Conservation (phyloP, 2,888 invertebrate species). For the Diaprepes abbreviatus region DNA sequence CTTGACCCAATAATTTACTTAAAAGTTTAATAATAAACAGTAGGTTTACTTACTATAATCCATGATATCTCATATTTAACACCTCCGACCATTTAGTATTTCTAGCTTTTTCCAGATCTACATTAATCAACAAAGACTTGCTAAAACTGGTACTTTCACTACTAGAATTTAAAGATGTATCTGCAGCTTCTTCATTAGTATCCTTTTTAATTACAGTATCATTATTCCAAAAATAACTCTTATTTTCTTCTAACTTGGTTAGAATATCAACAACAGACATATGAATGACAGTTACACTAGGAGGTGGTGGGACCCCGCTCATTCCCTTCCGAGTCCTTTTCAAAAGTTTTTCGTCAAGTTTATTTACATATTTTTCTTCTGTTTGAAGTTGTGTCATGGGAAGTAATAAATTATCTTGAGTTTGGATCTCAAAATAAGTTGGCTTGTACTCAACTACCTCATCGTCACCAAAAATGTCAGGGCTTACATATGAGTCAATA, state of each 20-base stretch:
- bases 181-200: conserved; percentile 27
- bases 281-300: conserved; percentile 79
- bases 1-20: too few relatives aligned
- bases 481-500: conserved; percentile 63
- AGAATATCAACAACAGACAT: conserved; percentile 78
- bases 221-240: conserved; percentile 58
- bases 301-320: conserved; percentile 81
- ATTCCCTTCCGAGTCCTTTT: conserved; percentile 72
- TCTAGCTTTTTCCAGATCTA: conserved; percentile 64
- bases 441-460: conserved; percentile 50
- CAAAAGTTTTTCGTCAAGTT: conserved; percentile 65
- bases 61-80: conserved; percentile 76
- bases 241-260: conserved; percentile 63
- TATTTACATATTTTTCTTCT: conserved; percentile 56
- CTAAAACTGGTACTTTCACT: conserved; percentile 41
- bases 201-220: conserved; percentile 14
- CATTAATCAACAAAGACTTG: conserved; percentile 61
- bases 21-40: too few relatives aligned
- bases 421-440: conserved; percentile 24
- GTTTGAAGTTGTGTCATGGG: conserved; percentile 15
- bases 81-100: conserved; percentile 74
- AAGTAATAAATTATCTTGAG: conserved; percentile 1
- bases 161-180: conserved; percentile 48
- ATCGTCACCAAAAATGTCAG: conserved; percentile 77
- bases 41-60: conserved; percentile 82